Base-by-base conservation (phyloP, 2,113 vertebrate genomes). In the Phasianus colchicus region DNA sequence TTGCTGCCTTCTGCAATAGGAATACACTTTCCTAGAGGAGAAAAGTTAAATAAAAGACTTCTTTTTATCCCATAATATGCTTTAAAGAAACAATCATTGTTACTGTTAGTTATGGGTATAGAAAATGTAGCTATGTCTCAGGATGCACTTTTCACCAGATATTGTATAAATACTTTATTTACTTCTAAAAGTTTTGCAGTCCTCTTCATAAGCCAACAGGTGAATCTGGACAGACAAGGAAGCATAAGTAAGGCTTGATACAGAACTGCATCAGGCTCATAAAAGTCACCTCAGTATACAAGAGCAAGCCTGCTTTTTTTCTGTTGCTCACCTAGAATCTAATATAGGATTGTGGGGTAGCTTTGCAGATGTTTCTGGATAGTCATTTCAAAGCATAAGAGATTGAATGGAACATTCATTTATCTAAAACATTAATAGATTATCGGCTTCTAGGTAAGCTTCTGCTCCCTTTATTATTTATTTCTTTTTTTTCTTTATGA, bases 21-120 rank as follows among this genome's bases (percentile, higher is more conserved):
- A 66, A 22, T 42, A 11, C 21, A 52, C 19, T 55, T 20, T 36
- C 65, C 6, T 2, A 3, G 38, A 45, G 8, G 13, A 72, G 32
- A 76, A 89, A 66, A 70, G 1, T 5, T 83, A 24, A 16, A 1
- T 27, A 60, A 50, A 89, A 88, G 0, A 58, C 65, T 63, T 50
- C 6, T 0, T 45, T 83, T 47, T n/a, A 13, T 48, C 52, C 18
- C 57, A 38, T 45, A 24, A 9, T 6, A 36, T 3, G 5, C 1
- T 86, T 83, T 36, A 76, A 21, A 58, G 18, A 65, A 43, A 43
- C 45, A 32, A 65, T 69, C 13, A n/a, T 32, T 66, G n/a, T 48
- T 42, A 48, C 4, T 36, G 6, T 29, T 73, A 34, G 27, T 11
- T 45, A 18, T 48, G 25, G n/a, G 47, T 52, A 36, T 8, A 17